Conservation (phyloP, 53 echinoderm and acorn worm species). For the Actinopyga echinites region DNA sequence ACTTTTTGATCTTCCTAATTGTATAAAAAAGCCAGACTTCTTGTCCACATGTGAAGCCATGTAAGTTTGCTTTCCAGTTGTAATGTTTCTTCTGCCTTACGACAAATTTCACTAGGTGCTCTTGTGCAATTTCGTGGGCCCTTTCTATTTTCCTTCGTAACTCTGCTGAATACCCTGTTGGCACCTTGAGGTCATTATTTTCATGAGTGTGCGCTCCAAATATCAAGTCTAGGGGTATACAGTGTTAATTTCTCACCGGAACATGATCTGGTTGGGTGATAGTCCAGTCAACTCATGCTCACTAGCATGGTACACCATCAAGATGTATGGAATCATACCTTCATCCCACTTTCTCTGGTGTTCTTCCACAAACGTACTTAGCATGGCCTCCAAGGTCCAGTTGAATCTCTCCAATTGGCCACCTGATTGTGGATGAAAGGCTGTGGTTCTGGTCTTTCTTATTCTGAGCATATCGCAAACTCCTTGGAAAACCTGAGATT, state of each 20-base stretch:
- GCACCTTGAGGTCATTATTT: no score
- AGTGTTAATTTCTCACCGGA: slow-evolving; percentile 48
- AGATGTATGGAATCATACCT: slow-evolving; percentile 46
- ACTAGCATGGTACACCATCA: slow-evolving; percentile 55
- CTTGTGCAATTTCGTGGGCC: slow-evolving; percentile 11
- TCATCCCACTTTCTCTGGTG: slow-evolving; percentile 59
- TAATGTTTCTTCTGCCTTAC: slow-evolving; percentile 60
- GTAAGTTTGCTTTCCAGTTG: slow-evolving; percentile 15
- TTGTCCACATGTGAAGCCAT: slow-evolving; percentile 8
- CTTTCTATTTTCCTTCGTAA: slow-evolving; percentile 7
- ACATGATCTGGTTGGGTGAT: slow-evolving; percentile 64
- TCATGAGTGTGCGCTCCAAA: not conserved
- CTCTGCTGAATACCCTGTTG: slow-evolving; percentile 17
- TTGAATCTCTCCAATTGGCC: slow-evolving; percentile 3
- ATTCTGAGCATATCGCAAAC: slow-evolving; percentile 5
- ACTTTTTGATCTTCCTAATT: slow-evolving; percentile 11
- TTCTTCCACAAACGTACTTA: not conserved
- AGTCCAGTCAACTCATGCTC: slow-evolving; percentile 66
- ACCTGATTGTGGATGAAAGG: not conserved
- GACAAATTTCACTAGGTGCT: slow-evolving; percentile 12
- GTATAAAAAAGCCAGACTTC: slow-evolving; percentile 59
- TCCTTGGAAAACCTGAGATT: slow-evolving; percentile 43
- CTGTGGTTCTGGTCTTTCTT: not conserved
- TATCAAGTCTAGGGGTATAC: slow-evolving; percentile 55
- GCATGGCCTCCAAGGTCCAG: not conserved